A percentile compares a stretch with the other conserved stretches of the same genome.
These are phyloP conservation scores for Felis catus DNA, from an alignment of 2,113 vertebrate species.

Conservation along the genomic window DNA sequence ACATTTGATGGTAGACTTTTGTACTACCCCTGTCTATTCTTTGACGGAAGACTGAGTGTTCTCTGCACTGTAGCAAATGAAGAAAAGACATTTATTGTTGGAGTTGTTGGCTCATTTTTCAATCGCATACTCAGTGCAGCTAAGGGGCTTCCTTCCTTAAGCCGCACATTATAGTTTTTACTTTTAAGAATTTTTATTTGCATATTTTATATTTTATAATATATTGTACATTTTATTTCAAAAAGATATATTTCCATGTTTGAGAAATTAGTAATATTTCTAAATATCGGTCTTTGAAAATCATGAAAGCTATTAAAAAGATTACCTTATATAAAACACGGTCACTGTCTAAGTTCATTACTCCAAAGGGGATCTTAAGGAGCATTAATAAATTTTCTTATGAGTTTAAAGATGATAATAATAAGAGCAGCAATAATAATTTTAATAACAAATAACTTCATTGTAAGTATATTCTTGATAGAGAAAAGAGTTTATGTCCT, in stretches of 20 bases:
- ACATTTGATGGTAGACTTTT: not conserved
- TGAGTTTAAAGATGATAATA: not conserved
- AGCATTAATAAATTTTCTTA: not conserved
- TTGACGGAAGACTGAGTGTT: not conserved
- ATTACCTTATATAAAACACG: not conserved
- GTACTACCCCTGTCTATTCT: not conserved
- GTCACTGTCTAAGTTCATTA: not conserved
- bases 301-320: not conserved
- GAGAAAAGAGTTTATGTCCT: not conserved
- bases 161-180: not conserved
- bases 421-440: not conserved
- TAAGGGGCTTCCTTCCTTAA: not conserved
- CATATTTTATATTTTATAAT: not conserved
- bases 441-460: not conserved
- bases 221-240: not conserved
- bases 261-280: not conserved
- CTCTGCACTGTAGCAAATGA: not conserved
- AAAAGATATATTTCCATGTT: not conserved
- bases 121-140: not conserved
- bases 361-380: not conserved
- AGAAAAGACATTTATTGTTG: not conserved
- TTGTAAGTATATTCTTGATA: not conserved
- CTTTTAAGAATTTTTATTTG: not conserved
- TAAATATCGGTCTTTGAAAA: not conserved
- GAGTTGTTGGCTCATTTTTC: not conserved